A percentile compares a stretch with the other conserved stretches of the same genome.
These are phyloP conservation scores for Steatocranus sp. DNA, from an alignment of 2,797 vertebrate genomes.

Conservation along the genomic window DNA sequence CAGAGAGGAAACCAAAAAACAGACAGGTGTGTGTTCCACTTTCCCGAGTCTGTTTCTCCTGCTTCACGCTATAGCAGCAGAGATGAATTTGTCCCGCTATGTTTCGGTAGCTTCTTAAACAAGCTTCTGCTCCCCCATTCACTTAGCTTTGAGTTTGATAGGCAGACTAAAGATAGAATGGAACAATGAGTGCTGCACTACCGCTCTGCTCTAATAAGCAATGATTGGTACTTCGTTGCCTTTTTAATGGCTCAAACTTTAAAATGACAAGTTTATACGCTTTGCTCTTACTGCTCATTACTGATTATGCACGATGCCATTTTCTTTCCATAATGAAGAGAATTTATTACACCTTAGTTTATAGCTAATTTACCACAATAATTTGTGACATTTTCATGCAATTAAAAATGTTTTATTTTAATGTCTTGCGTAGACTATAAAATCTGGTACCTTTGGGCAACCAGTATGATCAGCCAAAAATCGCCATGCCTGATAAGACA, in stretches of 20 bases:
- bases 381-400: not conserved
- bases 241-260: conserved; percentile 30
- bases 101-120: conserved; percentile 25
- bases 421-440: not conserved
- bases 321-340: not conserved
- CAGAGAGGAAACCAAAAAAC: not conserved
- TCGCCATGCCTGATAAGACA: not conserved
- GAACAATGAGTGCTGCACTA: conserved; percentile 30
- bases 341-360: not conserved
- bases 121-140: conserved; percentile 8
- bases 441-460: not conserved
- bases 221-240: conserved; percentile 26
- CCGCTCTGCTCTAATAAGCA: conserved; percentile 36
- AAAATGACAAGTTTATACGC: not conserved
- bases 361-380: not conserved
- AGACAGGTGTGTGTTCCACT: conserved; percentile 35
- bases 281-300: not conserved
- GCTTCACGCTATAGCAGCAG: conserved; percentile 2
- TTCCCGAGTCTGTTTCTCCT: not conserved
- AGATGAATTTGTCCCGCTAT: conserved; percentile 18
- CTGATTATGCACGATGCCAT: not conserved
- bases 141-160: conserved; percentile 50
- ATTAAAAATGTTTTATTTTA: not conserved
- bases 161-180: conserved; percentile 57
- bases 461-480: not conserved